Base-by-base conservation (phyloP, 2,888 invertebrate genomes). In the Toxonevra muliebris region DNA sequence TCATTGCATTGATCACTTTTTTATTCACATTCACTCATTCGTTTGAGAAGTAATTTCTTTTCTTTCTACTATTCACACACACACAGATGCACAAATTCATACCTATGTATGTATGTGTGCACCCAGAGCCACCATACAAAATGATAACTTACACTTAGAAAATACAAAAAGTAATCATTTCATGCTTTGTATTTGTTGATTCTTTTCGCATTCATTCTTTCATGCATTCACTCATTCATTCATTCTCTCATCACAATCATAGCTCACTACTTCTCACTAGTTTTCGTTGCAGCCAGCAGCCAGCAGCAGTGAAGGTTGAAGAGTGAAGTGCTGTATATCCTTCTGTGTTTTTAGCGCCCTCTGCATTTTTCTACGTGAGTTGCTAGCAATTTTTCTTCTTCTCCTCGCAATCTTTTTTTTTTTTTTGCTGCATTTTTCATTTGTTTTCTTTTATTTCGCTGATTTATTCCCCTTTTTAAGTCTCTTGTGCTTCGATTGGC, bases 1-100 rank as follows among this genome's bases (percentile, higher is more conserved):
- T n/a, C 41, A 58, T 57, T 15, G 58, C 41, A 58, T 65, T 52
- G 64, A 65, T 65, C 58, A 58, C 50, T 58, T 58, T 15, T 58
- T 48, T 19, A 54, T 54, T 53, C 53, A 42, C 58, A 54, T 65
- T 59, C 45, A 58, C 48, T 65, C 82, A 80, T 76, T 81, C 81
- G 82, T 81, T 80, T 76, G 79, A 77, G 81, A 80, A 81, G 79
- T 81, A 81, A 81, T 82, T 79, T 77, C 80, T 81, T 76, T 76
- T 74, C 73, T 61, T 76, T 76, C 74, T 71, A 72, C 65, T 75
- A 68, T 75, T 71, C 69, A 70, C 66, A 75, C 71, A 73, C 76
- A 73, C 73, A 71, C 73, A 72, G 69, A 73, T 58, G 5, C 19
- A 19, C 50, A 54, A 58, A 62, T 61, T 41, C 54, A 43, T 64